These are phyloP conservation scores for Actinopyga echinites DNA, from an alignment of 53 echinoderm and acorn worm species.

Conservation along the genomic window DNA sequence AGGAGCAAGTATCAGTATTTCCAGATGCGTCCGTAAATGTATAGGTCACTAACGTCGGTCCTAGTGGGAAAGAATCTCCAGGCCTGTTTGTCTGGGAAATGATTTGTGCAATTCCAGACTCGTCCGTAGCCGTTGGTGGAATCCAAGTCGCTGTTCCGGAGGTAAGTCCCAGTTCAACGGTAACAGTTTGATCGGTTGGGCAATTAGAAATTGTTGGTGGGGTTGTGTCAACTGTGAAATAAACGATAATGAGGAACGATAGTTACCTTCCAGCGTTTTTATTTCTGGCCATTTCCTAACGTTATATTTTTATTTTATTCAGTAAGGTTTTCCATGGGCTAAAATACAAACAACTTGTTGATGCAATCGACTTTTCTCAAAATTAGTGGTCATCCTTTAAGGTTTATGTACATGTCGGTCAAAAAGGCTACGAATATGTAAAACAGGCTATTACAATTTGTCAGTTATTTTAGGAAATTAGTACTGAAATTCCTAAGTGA, in stretches of 20 bases:
- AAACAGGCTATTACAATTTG: no score
- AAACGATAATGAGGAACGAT: not conserved
- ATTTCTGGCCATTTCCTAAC: no score
- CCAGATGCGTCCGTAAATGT: slow-evolving; percentile 53
- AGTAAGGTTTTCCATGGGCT: no score
- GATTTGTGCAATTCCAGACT: slow-evolving; percentile 46
- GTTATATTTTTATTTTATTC: no score
- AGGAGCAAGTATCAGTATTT: slow-evolving; percentile 43
- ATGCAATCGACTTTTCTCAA: no score
- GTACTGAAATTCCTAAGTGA: no score
- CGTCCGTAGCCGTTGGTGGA: slow-evolving; percentile 42
- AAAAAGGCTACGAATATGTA: no score
- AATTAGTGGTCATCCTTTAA: no score
- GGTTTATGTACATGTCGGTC: no score
- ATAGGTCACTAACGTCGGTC: slow-evolving; percentile 34
- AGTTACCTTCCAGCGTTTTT: no score
- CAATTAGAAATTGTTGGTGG: slow-evolving; percentile 56
- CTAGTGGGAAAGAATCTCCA: slow-evolving; percentile 37
- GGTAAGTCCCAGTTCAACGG: slow-evolving; percentile 30
- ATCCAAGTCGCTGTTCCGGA: slow-evolving; percentile 39
- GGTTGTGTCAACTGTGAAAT: slow-evolving; percentile 44
- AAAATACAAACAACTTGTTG: no score
- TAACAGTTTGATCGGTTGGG: slow-evolving; percentile 34
- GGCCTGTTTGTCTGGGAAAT: not conserved
- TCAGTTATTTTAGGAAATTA: no score